These are phyloP conservation scores for Lumbricus terrestris DNA, from an alignment of 2,888 invertebrate species.

Conservation along the genomic window DNA sequence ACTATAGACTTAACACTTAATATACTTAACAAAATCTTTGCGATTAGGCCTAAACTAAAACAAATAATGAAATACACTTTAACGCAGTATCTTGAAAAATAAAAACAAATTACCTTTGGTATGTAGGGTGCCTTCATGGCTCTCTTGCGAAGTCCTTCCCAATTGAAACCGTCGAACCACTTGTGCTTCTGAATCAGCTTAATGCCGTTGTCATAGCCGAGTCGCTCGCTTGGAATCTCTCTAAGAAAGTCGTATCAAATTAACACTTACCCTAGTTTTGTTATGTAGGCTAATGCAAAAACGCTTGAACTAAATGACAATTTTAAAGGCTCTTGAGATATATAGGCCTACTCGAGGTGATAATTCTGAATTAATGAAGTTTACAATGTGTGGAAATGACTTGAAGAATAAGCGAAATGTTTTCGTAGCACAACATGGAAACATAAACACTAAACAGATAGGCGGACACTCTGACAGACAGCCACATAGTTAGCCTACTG, in stretches of 20 bases:
- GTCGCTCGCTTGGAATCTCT: conserved; percentile 93
- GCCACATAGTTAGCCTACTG: conserved; percentile 25
- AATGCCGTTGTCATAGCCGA: conserved; percentile 95
- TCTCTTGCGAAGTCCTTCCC: conserved; percentile 87
- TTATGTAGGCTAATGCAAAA: neutral
- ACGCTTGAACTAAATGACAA: neutral
- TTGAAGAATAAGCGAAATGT: neutral
- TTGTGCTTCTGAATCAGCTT: conserved; percentile 97
- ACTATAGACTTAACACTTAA: too few species aligned
- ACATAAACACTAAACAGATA: conserved; percentile 33
- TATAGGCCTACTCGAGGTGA: neutral
- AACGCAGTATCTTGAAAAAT: neutral
- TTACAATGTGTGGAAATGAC: neutral
- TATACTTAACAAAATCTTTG: too few species aligned
- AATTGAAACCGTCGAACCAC: conserved; percentile 99
- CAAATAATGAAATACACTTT: neutral
- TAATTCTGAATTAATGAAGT: neutral
- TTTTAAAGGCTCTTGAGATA: neutral
- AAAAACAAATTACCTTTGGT: conserved; percentile 69
- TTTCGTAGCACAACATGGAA: neutral
- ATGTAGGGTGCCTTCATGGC: conserved; percentile 87
- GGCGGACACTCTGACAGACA: conserved; percentile 38
- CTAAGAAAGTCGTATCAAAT: conserved; percentile 59
- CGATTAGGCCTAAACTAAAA: too few species aligned
- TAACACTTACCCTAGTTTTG: neutral